Percentiles rank a stretch among this genome's conserved stretches.
Evolutionary conservation across 2,797 vertebrate species (phyloP).

Genomic region (Brachymystax lenok): DNA sequence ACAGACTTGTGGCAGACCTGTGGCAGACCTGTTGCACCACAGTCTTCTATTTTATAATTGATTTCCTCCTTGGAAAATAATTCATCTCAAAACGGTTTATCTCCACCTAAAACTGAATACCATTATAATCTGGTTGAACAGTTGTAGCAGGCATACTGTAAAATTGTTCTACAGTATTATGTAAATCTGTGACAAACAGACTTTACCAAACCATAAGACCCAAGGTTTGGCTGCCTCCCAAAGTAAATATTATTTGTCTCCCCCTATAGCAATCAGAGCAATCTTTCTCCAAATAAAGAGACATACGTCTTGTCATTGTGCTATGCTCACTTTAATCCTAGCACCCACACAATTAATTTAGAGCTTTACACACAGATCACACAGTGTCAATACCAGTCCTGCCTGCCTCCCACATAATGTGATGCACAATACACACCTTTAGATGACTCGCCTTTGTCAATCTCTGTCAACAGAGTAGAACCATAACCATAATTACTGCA

Average conservation of each 20-base stretch:
- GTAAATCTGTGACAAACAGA: not conserved
- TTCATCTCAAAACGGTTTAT: too few species aligned
- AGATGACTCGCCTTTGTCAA: conserved; percentile 63
- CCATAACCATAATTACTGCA: not conserved
- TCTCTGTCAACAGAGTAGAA: conserved; percentile 59
- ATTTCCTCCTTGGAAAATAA: too few species aligned
- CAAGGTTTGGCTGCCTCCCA: not conserved
- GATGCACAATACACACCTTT: conserved; percentile 24
- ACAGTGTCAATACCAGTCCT: conserved; percentile 5
- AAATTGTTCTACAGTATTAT: too few species aligned
- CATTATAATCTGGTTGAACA: too few species aligned
- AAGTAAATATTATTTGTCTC: not conserved
- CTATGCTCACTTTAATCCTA: conserved; percentile 1
- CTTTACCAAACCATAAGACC: not conserved
- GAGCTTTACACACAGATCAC: conserved; percentile 16
- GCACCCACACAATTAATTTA: conserved; percentile 8
- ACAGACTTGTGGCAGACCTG: too few species aligned
- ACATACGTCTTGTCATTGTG: not conserved
- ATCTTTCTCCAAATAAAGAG: not conserved
- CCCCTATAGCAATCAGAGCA: not conserved
- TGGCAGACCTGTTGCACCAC: too few species aligned
- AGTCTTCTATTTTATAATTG: too few species aligned
- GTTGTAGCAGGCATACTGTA: too few species aligned
- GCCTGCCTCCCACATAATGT: not conserved
- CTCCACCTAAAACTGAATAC: too few species aligned